Evolutionary conservation across 2,888 invertebrate genomes (phyloP), one percentile per base, ranked within the genome.

Genomic region (Abrostola triplasia): DNA sequence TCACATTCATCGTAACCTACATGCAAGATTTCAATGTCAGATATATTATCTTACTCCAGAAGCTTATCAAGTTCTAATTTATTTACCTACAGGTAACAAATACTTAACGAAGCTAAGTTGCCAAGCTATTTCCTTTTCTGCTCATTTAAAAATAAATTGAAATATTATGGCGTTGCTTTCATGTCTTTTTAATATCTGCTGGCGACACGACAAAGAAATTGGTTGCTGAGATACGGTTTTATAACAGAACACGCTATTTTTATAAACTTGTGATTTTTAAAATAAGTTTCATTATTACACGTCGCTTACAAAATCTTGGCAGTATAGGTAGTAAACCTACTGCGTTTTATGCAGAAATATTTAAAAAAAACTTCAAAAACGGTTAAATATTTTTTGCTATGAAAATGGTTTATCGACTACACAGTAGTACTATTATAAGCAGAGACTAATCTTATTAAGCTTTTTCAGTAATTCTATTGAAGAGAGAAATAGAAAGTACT

Each of bases 131-230:
- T 41, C 9, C n/a, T 38, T 11, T 12, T 40, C 8, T 54, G 35
- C 49, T 52, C 35, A 53, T 52, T 38, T 52, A 55, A 59, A 52
- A 44, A 59, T 35, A 54, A 47, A 47, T 10, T n/a, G 42, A 58
- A 6, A 54, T 24, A 60, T 57, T 54, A 50, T n/a, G n/a, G 12
- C 5, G 24, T 50, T 24, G 6, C n/a, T 6, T 41, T 41, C n/a
- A 41, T 41, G 11, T 41, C n/a, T 41, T 41, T 41, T 41, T n/a
- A 41, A 41, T 24, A 12, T 9, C 9, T 42, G 42, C 9, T 8
- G 9, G 5, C 44, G 44, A 47, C 44, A 13, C 44, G 9, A 24
- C 9, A 0, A 47, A 24, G 13, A 44, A 12, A 6, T 6, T 6
- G 8, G 5, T 12, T 24, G 24, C 24, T 44, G 8, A 44, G 44